Evolutionary conservation across 2,113 vertebrate genomes (phyloP).

Genomic region (Peromyscus maniculatus): DNA sequence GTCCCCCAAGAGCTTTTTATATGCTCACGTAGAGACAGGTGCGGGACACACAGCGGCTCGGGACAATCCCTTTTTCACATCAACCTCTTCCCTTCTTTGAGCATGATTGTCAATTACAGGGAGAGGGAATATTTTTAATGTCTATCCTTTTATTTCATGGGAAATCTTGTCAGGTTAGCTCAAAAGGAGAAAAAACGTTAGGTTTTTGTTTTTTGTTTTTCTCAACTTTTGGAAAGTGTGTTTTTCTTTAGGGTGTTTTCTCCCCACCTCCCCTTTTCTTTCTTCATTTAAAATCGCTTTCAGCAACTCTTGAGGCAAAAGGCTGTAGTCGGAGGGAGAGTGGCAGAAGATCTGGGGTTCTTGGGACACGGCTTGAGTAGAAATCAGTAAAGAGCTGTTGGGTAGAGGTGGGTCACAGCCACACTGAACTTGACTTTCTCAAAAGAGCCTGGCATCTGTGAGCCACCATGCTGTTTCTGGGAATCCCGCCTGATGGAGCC

Average conservation of each 20-base stretch:
- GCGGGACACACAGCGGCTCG: background rate
- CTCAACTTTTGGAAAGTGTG: conserved; percentile 67
- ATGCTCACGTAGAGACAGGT: conserved; percentile 57
- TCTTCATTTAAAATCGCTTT: conserved; percentile 36
- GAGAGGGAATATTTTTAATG: conserved; percentile 45
- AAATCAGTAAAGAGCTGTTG: conserved; percentile 7
- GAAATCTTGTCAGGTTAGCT: conserved; percentile 15
- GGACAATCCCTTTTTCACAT: conserved; percentile 63
- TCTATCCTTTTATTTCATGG: conserved; percentile 56
- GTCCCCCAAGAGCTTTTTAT: conserved; percentile 58
- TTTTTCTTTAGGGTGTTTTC: conserved; percentile 51
- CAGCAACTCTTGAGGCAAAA: conserved; percentile 35
- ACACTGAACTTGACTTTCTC: conserved; percentile 69
- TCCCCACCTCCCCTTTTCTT: background rate
- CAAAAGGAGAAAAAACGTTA: conserved; percentile 58
- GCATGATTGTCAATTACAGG: conserved; percentile 68
- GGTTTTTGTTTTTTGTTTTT: background rate
- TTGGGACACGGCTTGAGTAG: background rate
- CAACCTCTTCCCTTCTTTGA: conserved; percentile 67
- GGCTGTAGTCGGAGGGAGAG: background rate
- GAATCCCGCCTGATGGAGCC: conserved; percentile 29
- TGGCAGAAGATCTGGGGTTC: background rate
- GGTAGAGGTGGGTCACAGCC: background rate
- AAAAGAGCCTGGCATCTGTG: conserved; percentile 38
- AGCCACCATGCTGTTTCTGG: conserved; percentile 37